Conservation (phyloP, 2,797 vertebrate genomes). For the Periophthalmus magnuspinnatus region DNA sequence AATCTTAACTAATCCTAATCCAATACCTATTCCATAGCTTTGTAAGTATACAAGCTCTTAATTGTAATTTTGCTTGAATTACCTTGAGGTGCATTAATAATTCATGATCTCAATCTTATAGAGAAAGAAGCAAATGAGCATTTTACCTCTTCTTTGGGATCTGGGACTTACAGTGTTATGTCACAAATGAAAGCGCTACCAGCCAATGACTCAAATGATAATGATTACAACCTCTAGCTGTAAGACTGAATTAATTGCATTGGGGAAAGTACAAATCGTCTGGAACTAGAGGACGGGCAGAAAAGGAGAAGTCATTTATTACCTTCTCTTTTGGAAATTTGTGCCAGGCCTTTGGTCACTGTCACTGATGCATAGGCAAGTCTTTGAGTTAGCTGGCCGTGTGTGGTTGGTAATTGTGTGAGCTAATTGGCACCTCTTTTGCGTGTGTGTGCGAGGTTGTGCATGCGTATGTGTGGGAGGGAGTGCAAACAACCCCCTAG, state of each 20-base stretch:
- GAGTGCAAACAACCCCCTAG: slow-evolving; percentile 29
- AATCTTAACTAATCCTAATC: not conserved
- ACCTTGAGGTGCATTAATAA: slow-evolving; percentile 1
- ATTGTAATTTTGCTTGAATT: not conserved
- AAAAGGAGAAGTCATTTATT: slow-evolving; percentile 15
- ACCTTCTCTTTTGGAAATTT: slow-evolving; percentile 32
- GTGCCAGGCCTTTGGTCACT: slow-evolving; percentile 20
- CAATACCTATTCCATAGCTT: not conserved
- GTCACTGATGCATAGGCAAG: slow-evolving; percentile 37
- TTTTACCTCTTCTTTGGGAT: not conserved
- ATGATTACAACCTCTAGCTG: slow-evolving; percentile 9
- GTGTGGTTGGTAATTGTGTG: slow-evolving; percentile 13
- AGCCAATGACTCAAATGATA: slow-evolving; percentile 7
- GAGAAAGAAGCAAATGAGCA: slow-evolving; percentile 1
- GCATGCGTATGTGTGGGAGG: slow-evolving; percentile 27
- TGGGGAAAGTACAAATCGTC: slow-evolving; percentile 8
- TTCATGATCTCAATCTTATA: not conserved
- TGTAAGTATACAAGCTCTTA: not conserved
- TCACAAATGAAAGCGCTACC: slow-evolving; percentile 6
- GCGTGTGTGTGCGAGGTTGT: slow-evolving; percentile 11
- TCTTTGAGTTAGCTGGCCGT: slow-evolving; percentile 45
- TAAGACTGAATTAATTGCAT: slow-evolving; percentile 7
- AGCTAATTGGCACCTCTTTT: slow-evolving; percentile 40
- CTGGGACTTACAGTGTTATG: not conserved
- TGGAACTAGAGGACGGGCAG: slow-evolving; percentile 5